Conservation (phyloP, 1,140 invertebrate species). For the Drosophila watanabei region DNA sequence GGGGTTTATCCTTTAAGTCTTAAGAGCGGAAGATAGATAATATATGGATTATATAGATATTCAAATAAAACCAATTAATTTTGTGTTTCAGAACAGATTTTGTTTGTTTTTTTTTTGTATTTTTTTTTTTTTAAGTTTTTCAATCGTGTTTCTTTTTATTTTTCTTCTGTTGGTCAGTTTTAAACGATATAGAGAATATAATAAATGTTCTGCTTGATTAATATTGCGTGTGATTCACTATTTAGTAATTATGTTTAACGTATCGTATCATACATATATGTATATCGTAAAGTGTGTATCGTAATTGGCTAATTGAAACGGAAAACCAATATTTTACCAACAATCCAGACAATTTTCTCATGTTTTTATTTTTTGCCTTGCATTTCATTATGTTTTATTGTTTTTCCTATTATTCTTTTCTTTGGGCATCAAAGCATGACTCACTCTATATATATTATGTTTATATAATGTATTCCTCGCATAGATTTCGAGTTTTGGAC, state of each 20-base stretch:
- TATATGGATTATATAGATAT: no score
- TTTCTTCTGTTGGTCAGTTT: conserved; percentile 57
- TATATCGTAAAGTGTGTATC: conserved; percentile 31
- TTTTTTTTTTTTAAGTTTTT: conserved; percentile 16
- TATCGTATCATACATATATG: conserved; percentile 31
- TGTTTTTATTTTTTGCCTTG: conserved; percentile 25
- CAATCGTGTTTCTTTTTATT: conserved; percentile 37
- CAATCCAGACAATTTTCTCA: conserved; percentile 59
- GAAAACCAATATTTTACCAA: conserved; percentile 53
- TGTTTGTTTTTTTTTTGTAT: conserved; percentile 29
- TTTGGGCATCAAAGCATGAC: conserved; percentile 82
- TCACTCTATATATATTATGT: conserved; percentile 58
- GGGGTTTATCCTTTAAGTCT: no score
- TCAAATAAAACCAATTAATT: conserved; percentile 41
- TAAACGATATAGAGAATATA: conserved; percentile 59
- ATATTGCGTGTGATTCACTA: conserved; percentile 81
- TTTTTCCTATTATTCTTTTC: conserved; percentile 61
- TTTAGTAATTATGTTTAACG: conserved; percentile 66
- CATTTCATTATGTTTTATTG: conserved; percentile 22
- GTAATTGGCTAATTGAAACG: conserved; percentile 51
- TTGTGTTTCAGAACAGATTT: conserved; percentile 58
- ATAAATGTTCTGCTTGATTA: conserved; percentile 72
- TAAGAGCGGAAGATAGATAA: no score
- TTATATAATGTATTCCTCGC: conserved; percentile 38
- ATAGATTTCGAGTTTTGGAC: conserved; percentile 47